Conservation (phyloP, 2,888 invertebrate genomes). For the Tortricodes alternella region DNA sequence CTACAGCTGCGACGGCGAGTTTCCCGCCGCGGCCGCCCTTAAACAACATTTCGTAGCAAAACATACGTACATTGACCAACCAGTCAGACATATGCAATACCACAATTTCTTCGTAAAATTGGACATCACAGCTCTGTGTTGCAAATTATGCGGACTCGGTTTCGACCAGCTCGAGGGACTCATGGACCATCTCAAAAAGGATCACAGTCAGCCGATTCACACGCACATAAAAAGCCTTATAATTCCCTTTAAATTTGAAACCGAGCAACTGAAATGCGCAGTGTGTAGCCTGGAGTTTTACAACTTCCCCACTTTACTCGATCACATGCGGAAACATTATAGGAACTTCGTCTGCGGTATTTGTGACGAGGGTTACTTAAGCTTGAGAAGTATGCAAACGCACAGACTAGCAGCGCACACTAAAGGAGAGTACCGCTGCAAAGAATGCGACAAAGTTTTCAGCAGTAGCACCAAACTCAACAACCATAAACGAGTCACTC, state of each 20-base stretch:
- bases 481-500: conserved; percentile 1
- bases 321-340: conserved; percentile 43
- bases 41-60: conserved; percentile 50
- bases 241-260: conserved; percentile 24
- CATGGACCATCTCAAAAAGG: conserved; percentile 30
- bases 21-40: conserved; percentile 50
- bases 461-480: conserved; percentile 2
- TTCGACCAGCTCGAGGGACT: conserved; percentile 13
- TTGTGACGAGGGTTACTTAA: conserved; percentile 25
- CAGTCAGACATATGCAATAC: conserved; percentile 45
- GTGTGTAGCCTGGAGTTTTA: conserved; percentile 51
- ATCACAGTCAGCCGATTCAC: conserved; percentile 8
- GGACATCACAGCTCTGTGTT: conserved; percentile 43
- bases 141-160: conserved; percentile 18
- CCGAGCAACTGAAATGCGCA: conserved; percentile 41
- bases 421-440: conserved; percentile 41
- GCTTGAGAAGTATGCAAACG: conserved; percentile 2
- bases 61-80: conserved; percentile 42
- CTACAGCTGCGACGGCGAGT: conserved; percentile 62
- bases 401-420: conserved; percentile 8
- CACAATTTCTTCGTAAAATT: conserved; percentile 37
- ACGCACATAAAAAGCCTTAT: conserved; percentile 4
- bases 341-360: conserved; percentile 19
- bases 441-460: conserved; percentile 51
- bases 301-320: conserved; percentile 49